A percentile compares a stretch with the other conserved stretches of the same genome.
phyloP scores from a whole-genome alignment of 37 sponge, comb jelly and placozoan species.

The Diacarnus erythraeanus region DNA sequence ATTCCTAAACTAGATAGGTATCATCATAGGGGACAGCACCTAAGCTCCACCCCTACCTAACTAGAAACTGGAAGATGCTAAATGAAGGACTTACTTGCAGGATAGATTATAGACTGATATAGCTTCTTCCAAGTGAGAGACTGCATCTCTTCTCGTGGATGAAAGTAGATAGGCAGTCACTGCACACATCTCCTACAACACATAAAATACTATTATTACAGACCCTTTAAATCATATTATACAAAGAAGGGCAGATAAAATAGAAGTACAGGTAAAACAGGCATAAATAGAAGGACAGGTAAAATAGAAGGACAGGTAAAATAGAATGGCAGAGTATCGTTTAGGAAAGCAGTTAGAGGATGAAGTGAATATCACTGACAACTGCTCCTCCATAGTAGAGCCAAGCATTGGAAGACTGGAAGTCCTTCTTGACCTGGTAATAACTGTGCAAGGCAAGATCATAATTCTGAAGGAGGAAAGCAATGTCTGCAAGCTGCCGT shows the following conservation, averaged over 20 bases:
- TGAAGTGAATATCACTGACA: conserved; percentile 76
- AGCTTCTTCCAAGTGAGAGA: conserved; percentile 86
- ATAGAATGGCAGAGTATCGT: too few species aligned
- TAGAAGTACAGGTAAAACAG: not conserved
- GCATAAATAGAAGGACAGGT: not conserved
- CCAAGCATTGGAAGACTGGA: conserved; percentile 80
- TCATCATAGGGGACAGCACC: not conserved
- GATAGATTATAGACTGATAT: conserved; percentile 65
- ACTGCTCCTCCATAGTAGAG: conserved; percentile 84
- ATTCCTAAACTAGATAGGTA: too few species aligned
- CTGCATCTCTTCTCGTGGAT: conserved; percentile 62
- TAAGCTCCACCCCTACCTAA: not conserved
- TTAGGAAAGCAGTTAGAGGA: too few species aligned
- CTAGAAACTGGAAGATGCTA: not conserved
- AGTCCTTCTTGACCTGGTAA: conserved; percentile 87
- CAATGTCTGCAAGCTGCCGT: conserved; percentile 84
- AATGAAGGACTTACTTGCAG: conserved; percentile 82
- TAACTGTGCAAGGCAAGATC: conserved; percentile 84
- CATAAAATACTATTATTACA: not conserved
- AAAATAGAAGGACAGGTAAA: not conserved
- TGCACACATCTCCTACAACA: conserved; percentile 90
- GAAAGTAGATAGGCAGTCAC: conserved; percentile 78
- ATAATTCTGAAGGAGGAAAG: conserved; percentile 93
- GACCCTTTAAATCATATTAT: not conserved
- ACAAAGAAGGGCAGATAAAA: not conserved